A percentile compares a stretch with the other conserved stretches of the same genome.
These are phyloP conservation scores for Pluvianellus socialis DNA, from an alignment of 2,113 vertebrate genomes.

Conservation along the genomic window DNA sequence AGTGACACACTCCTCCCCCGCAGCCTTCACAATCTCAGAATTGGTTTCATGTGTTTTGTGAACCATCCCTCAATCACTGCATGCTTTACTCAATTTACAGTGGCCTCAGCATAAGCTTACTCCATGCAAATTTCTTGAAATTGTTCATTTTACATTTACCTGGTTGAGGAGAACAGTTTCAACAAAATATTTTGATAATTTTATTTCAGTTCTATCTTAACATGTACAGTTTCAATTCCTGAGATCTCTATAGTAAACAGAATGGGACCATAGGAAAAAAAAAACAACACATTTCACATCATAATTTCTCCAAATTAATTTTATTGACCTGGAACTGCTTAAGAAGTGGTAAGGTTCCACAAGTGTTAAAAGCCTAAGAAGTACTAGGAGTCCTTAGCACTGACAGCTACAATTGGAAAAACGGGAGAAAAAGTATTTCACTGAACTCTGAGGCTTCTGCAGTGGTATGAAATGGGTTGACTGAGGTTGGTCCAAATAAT, in stretches of 20 bases:
- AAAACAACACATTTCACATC: not conserved
- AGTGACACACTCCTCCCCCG: not conserved
- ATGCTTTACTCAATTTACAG: not conserved
- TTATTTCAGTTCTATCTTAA: not conserved
- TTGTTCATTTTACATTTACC: not conserved
- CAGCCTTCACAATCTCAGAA: not conserved
- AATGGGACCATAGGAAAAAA: not conserved
- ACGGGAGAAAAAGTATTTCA: not conserved
- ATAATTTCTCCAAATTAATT: not conserved
- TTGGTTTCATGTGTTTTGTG: not conserved
- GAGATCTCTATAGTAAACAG: not conserved
- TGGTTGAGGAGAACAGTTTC: not conserved
- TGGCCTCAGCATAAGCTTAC: not conserved
- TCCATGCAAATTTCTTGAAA: not conserved
- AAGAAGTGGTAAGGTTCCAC: not conserved
- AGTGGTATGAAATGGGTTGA: not conserved
- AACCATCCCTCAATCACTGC: not conserved
- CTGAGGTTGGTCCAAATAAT: not conserved
- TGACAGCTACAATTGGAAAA: not conserved
- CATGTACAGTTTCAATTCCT: rapidly evolving
- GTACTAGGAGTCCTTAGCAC: not conserved
- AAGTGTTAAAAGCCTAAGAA: not conserved
- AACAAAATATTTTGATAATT: not conserved
- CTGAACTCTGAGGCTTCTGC: not conserved
- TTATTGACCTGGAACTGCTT: not conserved